Base-by-base conservation (phyloP, 2,797 vertebrate species). In the Alcedo atthis region DNA sequence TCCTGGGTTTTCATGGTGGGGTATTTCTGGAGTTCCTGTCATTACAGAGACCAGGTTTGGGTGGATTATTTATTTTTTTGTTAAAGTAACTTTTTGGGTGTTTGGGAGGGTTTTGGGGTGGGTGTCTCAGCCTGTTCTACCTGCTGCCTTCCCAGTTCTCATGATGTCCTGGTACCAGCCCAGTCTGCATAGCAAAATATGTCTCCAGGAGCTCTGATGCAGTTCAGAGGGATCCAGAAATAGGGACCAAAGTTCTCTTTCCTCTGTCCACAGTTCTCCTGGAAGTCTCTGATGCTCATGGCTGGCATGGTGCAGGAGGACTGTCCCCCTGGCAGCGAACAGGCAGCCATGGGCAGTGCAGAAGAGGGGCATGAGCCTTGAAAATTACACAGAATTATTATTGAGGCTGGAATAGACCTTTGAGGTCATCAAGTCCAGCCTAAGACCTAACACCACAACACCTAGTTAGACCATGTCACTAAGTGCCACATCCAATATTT, bases 141-240 rank as follows among this genome's bases (percentile, higher is more conserved):
- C 42, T 51, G 9, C 12, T 14, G 49, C 18, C n/a, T 12, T 28
- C 15, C 42, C 70, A 46, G 6, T 6, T 78, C 40, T 51, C 28
- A 9, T 1, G 0, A 10, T 11, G n/a, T 26, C 58, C 45, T 13
- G 17, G 7, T 17, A 33, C n/a, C 84, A 26, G 4, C 13, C 32
- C 0, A 0, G 19, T 48, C 61, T n/a, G 10, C 25, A 8, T 0
- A 1, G 32, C 17, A 54, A 64, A 73, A n/a, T 9, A 12, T 4
- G 24, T 13, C 17, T 58, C 25, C 22, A 28, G 28, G 28, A 33
- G 6, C n/a, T 37, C 12, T n/a, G 66, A 8, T 7, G 5, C 18
- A 62, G 25, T 9, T 4, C 4, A 2, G 13, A 19, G 15, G 2
- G 5, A 5, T 30, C 51, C 6, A 30, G 45, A 84, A 53, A 64